A percentile compares a stretch with the other conserved stretches of the same genome.
phyloP scores from a whole-genome alignment of 2,113 vertebrate species.

The Pelusios castaneus region DNA sequence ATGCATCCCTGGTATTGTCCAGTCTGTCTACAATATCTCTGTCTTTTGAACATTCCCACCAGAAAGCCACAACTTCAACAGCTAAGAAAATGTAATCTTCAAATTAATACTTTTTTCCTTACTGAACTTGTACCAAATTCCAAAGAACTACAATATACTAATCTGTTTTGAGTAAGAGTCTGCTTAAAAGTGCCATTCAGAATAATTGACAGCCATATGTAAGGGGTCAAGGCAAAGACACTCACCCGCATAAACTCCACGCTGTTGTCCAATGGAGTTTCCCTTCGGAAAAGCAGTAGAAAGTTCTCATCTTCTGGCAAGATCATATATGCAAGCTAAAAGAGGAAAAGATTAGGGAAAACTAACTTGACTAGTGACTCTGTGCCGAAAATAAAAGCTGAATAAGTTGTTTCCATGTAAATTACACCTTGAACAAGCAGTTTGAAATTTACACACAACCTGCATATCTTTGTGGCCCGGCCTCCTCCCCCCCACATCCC shows the following conservation, averaged over 20 bases:
- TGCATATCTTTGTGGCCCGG: background rate
- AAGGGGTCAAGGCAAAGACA: background rate
- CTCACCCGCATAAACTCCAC: constrained; percentile 96
- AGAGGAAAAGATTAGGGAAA: background rate
- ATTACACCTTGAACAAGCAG: background rate
- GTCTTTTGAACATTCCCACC: background rate
- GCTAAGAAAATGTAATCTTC: fast-evolving
- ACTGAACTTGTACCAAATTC: background rate
- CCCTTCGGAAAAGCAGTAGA: constrained; percentile 90
- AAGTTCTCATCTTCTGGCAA: constrained; percentile 94
- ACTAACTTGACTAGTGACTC: background rate
- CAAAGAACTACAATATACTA: fast-evolving
- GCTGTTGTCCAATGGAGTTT: constrained; percentile 92
- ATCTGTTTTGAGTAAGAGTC: background rate
- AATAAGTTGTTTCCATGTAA: background rate
- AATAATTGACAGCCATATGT: background rate
- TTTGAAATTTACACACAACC: fast-evolving
- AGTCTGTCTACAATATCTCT: background rate
- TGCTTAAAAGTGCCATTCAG: background rate
- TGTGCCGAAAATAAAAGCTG: background rate
- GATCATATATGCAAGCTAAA: constrained; percentile 91
- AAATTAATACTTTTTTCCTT: background rate
- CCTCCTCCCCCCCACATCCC: background rate
- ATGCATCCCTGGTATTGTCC: background rate
- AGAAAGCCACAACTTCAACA: background rate